Evolutionary conservation across 2,113 vertebrate genomes (phyloP).

Genomic region (Aix galericulata): DNA sequence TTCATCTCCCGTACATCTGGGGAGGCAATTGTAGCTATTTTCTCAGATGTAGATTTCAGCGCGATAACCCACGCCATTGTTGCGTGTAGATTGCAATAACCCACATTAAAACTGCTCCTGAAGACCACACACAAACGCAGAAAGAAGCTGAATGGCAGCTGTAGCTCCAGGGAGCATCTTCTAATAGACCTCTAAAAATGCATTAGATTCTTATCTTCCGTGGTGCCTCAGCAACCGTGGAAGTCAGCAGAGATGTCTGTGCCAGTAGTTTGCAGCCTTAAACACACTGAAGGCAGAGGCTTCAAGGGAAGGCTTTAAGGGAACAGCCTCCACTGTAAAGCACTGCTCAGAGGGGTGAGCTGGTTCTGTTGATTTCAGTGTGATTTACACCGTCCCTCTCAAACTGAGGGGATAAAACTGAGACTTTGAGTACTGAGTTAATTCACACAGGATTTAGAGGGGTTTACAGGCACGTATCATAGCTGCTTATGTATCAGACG

Average conservation of each 20-base stretch:
- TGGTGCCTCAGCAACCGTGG: neutral
- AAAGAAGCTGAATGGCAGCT: constrained; percentile 8
- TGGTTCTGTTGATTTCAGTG: neutral
- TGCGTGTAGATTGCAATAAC: neutral
- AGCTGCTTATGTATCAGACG: neutral
- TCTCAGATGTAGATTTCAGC: constrained; percentile 11
- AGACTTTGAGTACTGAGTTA: neutral
- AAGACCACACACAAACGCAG: constrained; percentile 42
- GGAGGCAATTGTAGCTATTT: constrained; percentile 6
- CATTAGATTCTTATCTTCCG: constrained; percentile 40
- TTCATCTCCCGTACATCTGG: constrained; percentile 30
- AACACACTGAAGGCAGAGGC: neutral
- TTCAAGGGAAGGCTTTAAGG: neutral
- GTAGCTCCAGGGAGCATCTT: constrained; percentile 35
- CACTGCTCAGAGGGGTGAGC: neutral
- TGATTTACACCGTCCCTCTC: neutral
- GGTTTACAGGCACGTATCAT: neutral
- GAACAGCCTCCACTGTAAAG: neutral
- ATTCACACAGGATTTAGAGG: neutral
- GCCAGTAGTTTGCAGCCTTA: neutral
- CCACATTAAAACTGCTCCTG: constrained; percentile 36
- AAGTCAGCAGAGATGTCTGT: neutral
- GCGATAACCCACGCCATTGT: neutral
- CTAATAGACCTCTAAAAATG: constrained; percentile 43
- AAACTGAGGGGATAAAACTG: neutral